Conservation (phyloP, 2,888 invertebrate genomes). For the Tuberolachnus salignus region DNA sequence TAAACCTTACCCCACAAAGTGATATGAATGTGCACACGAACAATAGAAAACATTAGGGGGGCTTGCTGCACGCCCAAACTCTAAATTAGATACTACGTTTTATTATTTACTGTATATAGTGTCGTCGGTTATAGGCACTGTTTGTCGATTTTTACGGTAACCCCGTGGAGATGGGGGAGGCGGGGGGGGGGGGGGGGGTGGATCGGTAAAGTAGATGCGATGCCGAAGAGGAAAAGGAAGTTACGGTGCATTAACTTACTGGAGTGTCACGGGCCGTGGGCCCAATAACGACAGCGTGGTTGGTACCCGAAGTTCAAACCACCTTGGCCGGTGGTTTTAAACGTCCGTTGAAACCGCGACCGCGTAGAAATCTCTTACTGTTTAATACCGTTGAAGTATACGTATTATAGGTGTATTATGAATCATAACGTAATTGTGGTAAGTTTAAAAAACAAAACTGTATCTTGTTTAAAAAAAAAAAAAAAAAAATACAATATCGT, state of each 20-base stretch:
- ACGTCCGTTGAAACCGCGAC: conserved; percentile 37
- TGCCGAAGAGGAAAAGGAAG: conserved; percentile 27
- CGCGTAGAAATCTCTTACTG: not conserved
- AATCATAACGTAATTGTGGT: not conserved
- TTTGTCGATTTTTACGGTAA: conserved; percentile 7
- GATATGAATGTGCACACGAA: not conserved
- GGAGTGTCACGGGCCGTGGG: conserved; percentile 33
- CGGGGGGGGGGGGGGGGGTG: no score
- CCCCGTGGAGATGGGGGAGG: no score
- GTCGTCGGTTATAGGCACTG: conserved; percentile 21
- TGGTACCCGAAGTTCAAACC: conserved; percentile 11
- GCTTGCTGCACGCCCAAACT: no score
- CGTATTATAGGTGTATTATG: not conserved
- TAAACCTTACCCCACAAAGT: not conserved
- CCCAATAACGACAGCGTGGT: conserved; percentile 18
- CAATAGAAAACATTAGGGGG: no score
- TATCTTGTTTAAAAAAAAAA: no score
- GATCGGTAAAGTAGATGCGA: not conserved
- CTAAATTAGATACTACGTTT: no score
- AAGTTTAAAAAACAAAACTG: no score
- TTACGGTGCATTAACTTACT: conserved; percentile 44
- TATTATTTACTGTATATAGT: no score
- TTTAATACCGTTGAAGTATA: not conserved
- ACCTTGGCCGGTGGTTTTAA: conserved; percentile 39
- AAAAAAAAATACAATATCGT: not conserved